Conservation (phyloP, 2,797 vertebrate genomes). For the Gallirallus australis region DNA sequence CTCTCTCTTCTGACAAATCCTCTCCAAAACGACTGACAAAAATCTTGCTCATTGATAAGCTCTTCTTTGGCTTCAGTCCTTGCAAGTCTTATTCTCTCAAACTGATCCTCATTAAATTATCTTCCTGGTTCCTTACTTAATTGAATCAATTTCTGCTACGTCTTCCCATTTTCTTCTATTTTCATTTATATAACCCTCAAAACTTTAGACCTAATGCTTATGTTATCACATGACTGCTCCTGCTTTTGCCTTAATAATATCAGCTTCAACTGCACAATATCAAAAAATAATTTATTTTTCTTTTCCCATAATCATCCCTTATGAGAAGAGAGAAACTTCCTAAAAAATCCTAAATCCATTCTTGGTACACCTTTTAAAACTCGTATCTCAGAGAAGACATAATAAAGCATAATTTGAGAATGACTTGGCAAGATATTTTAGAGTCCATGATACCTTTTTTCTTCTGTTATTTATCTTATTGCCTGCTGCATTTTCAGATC, state of each 20-base stretch:
- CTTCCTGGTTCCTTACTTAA: slow-evolving; percentile 16
- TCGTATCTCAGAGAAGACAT: not conserved
- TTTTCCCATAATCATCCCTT: not conserved
- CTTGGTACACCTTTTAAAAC: not conserved
- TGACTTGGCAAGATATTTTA: not conserved
- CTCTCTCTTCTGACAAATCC: not conserved
- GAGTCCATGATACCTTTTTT: not conserved
- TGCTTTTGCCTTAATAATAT: not conserved
- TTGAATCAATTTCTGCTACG: not conserved
- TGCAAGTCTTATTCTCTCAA: not conserved
- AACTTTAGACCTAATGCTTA: not conserved
- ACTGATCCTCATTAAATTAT: not conserved
- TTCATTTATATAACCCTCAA: not conserved
- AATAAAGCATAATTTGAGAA: not conserved
- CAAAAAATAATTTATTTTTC: not conserved
- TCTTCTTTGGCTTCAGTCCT: not conserved
- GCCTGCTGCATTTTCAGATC: not conserved
- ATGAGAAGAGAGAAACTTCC: not conserved
- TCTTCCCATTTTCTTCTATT: slow-evolving; percentile 9
- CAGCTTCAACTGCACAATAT: not conserved
- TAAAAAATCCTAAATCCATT: not conserved
- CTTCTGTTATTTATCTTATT: not conserved
- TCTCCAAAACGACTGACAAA: not conserved
- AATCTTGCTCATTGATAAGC: not conserved
- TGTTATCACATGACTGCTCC: not conserved